Percentiles rank a stretch among this genome's conserved stretches.
These are phyloP conservation scores for Leptopilina syphax DNA, from an alignment of 2,888 invertebrate genomes.

Conservation along the genomic window DNA sequence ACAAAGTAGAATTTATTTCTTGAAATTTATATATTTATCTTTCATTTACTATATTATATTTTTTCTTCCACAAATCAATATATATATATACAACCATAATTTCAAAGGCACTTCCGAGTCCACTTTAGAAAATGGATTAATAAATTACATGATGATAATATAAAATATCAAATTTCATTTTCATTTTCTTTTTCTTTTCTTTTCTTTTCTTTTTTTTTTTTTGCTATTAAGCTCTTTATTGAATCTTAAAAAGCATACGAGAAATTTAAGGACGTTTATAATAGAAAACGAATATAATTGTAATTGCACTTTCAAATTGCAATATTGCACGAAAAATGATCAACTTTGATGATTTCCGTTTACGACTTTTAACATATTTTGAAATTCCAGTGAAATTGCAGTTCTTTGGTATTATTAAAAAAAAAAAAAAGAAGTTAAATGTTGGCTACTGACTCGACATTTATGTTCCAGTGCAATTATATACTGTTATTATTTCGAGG, in stretches of 20 bases:
- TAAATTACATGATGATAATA: not conserved
- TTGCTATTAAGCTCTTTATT: not conserved
- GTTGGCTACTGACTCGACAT: not conserved
- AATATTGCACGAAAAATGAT: conserved; percentile 32
- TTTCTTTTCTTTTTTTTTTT: no score
- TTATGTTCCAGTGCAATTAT: conserved; percentile 17
- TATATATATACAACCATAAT: no score
- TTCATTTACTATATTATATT: no score
- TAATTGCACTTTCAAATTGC: not conserved
- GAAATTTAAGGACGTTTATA: conserved; percentile 4
- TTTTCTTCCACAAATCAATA: no score
- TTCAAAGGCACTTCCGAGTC: no score
- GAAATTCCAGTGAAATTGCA: conserved; percentile 36
- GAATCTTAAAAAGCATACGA: not conserved
- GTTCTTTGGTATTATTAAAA: not conserved
- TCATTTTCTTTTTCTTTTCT: no score
- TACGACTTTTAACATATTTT: not conserved
- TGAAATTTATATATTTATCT: not conserved
- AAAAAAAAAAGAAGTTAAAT: conserved; percentile 15
- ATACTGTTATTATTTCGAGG: not conserved
- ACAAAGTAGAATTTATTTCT: not conserved
- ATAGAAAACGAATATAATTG: conserved; percentile 18
- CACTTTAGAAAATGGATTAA: not conserved
- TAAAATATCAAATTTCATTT: not conserved
- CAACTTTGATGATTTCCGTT: conserved; percentile 26